Evolutionary conservation across 2,113 vertebrate species (phyloP), one percentile per base, ranked within the genome.

Genomic region (Ariopsis seemanni): DNA sequence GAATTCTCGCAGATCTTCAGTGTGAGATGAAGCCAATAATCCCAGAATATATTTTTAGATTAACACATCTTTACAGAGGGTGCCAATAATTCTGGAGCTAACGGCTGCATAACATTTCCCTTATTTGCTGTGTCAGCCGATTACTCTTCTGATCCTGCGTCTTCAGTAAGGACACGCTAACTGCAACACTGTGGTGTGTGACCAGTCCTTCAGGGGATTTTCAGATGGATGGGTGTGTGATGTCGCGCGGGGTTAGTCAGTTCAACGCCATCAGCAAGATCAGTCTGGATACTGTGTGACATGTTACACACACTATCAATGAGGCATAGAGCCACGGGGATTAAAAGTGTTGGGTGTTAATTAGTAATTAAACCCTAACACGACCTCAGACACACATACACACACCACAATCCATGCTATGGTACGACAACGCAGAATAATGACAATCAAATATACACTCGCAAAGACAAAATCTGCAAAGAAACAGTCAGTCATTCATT

Each of bases 231-330:
- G 11, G 25, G 4, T 42, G 52, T 48, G 14, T 27, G 11, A 15
- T 42, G 53, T 60, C 22, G 4, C 18, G 7, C 11, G 17, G 57
- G n/a, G 48, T 50, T 58, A 25, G 14, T 6, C 18, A 42, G 11
- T 65, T 84, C 65, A 55, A 71, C 53, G 58, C 42, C 55, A 72
- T 69, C 83, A 75, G n/a, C 53, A 15, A 8, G 12, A 75, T 85
- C 34, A 60, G 71, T 85, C 57, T 25, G 55, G 62, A 27, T 57
- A 60, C 30, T 63, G 20, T 63, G 57, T 15, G 12, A 17, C 50
- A 8, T 50, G 69, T 52, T 52, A 50, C 2, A 27, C 71, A 85
- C 30, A 60, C 22, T 18, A 50, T 48, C 71, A 58, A 77, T 85
- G 12, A 81, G 34, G 18, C 52, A 69, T 2, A 69, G 17, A 67